Evolutionary conservation across 2,888 invertebrate genomes (phyloP).

Genomic region (Drosophila paranaensis): DNA sequence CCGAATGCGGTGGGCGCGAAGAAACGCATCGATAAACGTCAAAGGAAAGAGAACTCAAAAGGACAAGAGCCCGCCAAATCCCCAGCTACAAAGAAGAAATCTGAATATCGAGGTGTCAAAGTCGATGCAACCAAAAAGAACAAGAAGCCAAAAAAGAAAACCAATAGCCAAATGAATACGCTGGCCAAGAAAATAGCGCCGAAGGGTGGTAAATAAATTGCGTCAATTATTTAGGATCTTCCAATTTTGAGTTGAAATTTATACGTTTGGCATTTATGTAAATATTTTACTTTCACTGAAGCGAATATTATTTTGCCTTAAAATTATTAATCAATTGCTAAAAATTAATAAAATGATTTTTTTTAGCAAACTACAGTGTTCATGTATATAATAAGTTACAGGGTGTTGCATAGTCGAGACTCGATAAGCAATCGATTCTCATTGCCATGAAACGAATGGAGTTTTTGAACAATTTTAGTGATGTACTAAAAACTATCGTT

Average conservation of each 20-base stretch:
- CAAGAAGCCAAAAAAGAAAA: constrained; percentile 75
- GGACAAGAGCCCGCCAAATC: neutral
- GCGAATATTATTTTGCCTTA: neutral
- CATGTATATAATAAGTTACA: neutral
- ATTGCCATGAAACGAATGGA: neutral
- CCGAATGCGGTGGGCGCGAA: constrained; percentile 55
- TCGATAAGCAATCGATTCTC: neutral
- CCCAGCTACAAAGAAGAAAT: constrained; percentile 71
- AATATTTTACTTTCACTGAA: constrained; percentile 26
- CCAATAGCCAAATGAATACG: constrained; percentile 66
- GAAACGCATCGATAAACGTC: constrained; percentile 60
- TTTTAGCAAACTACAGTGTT: neutral
- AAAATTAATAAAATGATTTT: neutral
- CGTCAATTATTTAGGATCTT: neutral
- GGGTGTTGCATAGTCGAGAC: neutral
- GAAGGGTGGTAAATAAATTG: constrained; percentile 44
- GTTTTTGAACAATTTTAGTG: too few species aligned
- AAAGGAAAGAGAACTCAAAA: constrained; percentile 35
- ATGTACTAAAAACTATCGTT: neutral
- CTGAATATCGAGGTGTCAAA: constrained; percentile 82
- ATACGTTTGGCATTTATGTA: constrained; percentile 34
- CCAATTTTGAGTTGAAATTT: constrained; percentile 4
- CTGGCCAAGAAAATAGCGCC: constrained; percentile 84
- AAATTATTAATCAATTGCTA: constrained; percentile 2
- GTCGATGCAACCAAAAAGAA: constrained; percentile 73